These are phyloP conservation scores for Drosophila nigritarsus DNA, from an alignment of 2,888 invertebrate genomes.

Conservation along the genomic window DNA sequence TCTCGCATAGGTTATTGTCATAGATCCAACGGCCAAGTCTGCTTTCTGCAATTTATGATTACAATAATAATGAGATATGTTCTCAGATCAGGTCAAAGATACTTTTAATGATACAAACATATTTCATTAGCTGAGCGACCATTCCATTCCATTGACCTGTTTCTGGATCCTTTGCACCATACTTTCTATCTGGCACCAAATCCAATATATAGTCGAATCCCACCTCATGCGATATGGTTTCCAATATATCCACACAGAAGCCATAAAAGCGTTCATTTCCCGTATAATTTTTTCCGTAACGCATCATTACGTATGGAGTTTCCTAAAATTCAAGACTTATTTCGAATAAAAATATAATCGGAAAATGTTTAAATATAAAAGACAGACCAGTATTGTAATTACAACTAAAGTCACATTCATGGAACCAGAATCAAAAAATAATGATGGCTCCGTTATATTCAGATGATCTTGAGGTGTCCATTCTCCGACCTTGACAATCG, in stretches of 20 bases:
- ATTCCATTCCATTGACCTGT: constrained; percentile 92
- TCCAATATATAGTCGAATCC: constrained; percentile 90
- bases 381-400: constrained; percentile 90
- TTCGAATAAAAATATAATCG: no score
- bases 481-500: constrained; percentile 91
- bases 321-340: constrained; percentile 85
- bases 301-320: constrained; percentile 91
- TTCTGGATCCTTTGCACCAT: constrained; percentile 90
- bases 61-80: not conserved
- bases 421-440: constrained; percentile 90
- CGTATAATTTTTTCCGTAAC: constrained; percentile 88
- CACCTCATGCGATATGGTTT: constrained; percentile 88
- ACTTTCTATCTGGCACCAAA: constrained; percentile 90
- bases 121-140: constrained; percentile 89
- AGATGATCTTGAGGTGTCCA: constrained; percentile 89
- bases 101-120: constrained; percentile 86
- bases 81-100: not conserved
- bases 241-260: constrained; percentile 91
- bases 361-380: not conserved
- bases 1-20: constrained; percentile 95
- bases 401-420: constrained; percentile 92
- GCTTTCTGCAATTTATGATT: constrained; percentile 88
- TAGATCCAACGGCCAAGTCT: constrained; percentile 94
- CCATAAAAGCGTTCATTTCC: constrained; percentile 92
- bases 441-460: constrained; percentile 89